phyloP scores from a whole-genome alignment of 1,140 invertebrate genomes.

The Drosophila oshimai region DNA sequence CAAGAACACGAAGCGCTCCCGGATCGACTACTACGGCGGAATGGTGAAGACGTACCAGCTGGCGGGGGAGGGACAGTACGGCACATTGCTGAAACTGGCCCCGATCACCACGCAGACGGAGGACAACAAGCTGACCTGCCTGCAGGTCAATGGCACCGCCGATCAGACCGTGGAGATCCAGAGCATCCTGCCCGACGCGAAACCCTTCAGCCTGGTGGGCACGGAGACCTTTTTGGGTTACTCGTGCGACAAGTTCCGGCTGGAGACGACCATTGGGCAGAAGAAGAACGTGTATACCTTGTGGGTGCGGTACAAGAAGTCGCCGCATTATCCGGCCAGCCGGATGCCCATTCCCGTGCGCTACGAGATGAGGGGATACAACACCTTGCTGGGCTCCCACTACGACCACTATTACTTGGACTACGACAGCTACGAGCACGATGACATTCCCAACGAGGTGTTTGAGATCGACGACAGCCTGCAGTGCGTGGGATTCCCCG shows the following conservation, averaged over 20 bases:
- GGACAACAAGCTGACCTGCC: conserved; percentile 89
- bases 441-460: conserved; percentile 87
- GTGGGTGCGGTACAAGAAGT: conserved; percentile 90
- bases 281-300: conserved; percentile 95
- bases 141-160: conserved; percentile 91
- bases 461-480: conserved; percentile 88
- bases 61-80: conserved; percentile 86
- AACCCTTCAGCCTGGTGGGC: conserved; percentile 88
- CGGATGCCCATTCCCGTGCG: conserved; percentile 86
- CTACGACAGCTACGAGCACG: conserved; percentile 89
- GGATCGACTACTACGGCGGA: conserved; percentile 97
- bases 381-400: conserved; percentile 95
- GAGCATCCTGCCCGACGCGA: conserved; percentile 91
- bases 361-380: conserved; percentile 97
- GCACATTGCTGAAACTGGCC: conserved; percentile 92
- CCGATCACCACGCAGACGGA: conserved; percentile 91
- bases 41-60: conserved; percentile 95
- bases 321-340: conserved; percentile 74
- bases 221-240: conserved; percentile 87
- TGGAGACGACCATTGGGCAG: conserved; percentile 86
- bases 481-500: conserved; percentile 92
- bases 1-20: conserved; percentile 87
- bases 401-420: conserved; percentile 97
- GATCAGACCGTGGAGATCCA: conserved; percentile 87
- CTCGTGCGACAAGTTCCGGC: conserved; percentile 89